Evolutionary conservation across 2,113 vertebrate species (phyloP), one percentile per base, ranked within the genome.

Genomic region (Pangasianodon gigas): DNA sequence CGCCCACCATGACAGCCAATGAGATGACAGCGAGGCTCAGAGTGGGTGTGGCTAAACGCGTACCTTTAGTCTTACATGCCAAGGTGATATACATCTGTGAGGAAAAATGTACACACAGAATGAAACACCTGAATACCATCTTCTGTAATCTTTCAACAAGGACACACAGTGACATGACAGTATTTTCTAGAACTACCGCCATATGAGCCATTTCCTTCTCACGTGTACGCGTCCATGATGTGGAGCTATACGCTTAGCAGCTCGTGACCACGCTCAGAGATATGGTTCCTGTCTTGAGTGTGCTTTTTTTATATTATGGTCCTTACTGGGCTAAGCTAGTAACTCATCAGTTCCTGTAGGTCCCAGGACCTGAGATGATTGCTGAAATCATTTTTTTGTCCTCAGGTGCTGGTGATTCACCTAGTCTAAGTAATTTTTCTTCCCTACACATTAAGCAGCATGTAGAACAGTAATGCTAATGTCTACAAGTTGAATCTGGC

Each of bases 61-160:
- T 97, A 74, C 97, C 98, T 94, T 98, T 98, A 87, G 97, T 96
- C 51, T 92, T 94, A 93, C 97, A 97, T 65, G 97, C 95, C 74
- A 97, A 94, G 0, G 97, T 98, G 90, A 98, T 95, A 9, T 98
- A 98, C 97, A 98, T 98, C 98, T 98, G 94, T 14, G 32, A 26
- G 54, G 54, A 67, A 32, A 56, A 84, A 83, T 9, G 2, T 37
- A 8, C 3, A 37, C 51, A 87, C 21, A 81, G 60, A 77, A 24
- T 0, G 10, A 79, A 82, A 32, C 29, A 32, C 29, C n/a, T 82
- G 29, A 82, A 54, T 82, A 54, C 8, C 19, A 32, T n/a, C 5
- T 24, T 8, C 4, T 29, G 46, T 48, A 26, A 48, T 2, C 9
- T 26, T 26, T 48, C 24, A 79, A 48, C 41, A 48, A 48, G 44